These are phyloP conservation scores for Anoplophora glabripennis DNA, from an alignment of 1,140 invertebrate species.

Conservation along the genomic window DNA sequence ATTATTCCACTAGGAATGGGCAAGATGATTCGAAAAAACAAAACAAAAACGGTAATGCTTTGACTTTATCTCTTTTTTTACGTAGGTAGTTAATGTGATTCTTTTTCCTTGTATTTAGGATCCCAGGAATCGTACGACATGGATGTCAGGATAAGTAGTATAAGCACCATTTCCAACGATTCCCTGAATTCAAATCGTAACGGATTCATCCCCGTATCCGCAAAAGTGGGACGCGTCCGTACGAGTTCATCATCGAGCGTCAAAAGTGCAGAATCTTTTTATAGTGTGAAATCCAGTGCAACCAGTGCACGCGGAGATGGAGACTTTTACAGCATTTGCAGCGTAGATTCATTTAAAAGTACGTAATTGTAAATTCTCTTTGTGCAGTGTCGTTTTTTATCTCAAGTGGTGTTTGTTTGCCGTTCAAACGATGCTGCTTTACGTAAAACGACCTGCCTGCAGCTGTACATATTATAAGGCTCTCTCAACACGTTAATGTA, in stretches of 20 bases:
- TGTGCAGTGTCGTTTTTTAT: background rate
- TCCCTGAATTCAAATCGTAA: too few species aligned
- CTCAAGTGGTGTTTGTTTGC: background rate
- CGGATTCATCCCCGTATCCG: too few species aligned
- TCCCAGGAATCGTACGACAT: too few species aligned
- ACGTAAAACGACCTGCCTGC: background rate
- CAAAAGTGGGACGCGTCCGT: background rate
- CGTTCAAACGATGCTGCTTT: background rate
- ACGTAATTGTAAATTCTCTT: background rate
- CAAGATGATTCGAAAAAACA: too few species aligned
- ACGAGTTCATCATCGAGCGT: conserved; percentile 5
- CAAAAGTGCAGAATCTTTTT: conserved; percentile 28
- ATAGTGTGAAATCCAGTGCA: conserved; percentile 18
- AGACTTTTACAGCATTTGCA: conserved; percentile 34
- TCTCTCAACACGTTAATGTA: background rate
- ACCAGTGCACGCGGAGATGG: conserved; percentile 5
- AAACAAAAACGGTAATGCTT: too few species aligned
- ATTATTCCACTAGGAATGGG: too few species aligned
- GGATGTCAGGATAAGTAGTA: too few species aligned
- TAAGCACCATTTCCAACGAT: too few species aligned
- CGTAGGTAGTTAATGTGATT: too few species aligned
- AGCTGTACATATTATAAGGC: background rate
- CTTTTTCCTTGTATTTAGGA: too few species aligned
- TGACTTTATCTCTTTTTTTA: too few species aligned
- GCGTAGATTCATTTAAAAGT: conserved; percentile 11